Evolutionary conservation across 1,140 invertebrate species (phyloP), one percentile per base, ranked within the genome.

Genomic region (Hydropsyche tenuis): DNA sequence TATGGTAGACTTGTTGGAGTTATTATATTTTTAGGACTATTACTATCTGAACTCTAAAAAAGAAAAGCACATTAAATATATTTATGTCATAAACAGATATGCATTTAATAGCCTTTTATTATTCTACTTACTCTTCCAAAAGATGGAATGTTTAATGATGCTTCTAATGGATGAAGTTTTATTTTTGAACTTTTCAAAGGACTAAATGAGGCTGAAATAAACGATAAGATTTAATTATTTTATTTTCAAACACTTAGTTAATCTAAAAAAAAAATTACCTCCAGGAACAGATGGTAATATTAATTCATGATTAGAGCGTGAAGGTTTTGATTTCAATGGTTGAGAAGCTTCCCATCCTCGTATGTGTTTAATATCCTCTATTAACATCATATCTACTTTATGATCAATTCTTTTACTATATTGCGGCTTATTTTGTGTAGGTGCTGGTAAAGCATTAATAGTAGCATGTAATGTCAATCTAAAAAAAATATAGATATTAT

Each of bases 281-380:
- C 85, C 85, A 27, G 85, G 85, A 60, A 86, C 78, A 75, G 84
- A 84, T 11, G 85, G 85, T 48, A 87, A 79, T 11, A 80, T 83
- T 73, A 86, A 85, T 72, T 84, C 84, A 69, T 85, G 81, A 43
- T 76, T 78, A 3, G 27, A 77, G 78, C 18, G 66, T 77, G 23
- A 1, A 16, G 42, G 27, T 46, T 70, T 66, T 22, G 53, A 69
- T 37, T 60, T 68, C 22, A 74, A 48, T 14, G 73, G 73, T 22
- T 69, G 73, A 23, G 65, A 18, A n/a, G 22, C 65, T 18, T 74
- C 73, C 65, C 65, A 74, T 9, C 48, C 73, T 45, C 66, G 27
- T n/a, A 23, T 46, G n/a, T 25, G 43, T 12, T 51, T 45, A n/a
- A 68, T 9, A 43, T 73, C 72, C 7, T 73, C 72, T 14, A 42